Base-by-base conservation (phyloP, 2,888 invertebrate species). In the Brenthis daphne region DNA sequence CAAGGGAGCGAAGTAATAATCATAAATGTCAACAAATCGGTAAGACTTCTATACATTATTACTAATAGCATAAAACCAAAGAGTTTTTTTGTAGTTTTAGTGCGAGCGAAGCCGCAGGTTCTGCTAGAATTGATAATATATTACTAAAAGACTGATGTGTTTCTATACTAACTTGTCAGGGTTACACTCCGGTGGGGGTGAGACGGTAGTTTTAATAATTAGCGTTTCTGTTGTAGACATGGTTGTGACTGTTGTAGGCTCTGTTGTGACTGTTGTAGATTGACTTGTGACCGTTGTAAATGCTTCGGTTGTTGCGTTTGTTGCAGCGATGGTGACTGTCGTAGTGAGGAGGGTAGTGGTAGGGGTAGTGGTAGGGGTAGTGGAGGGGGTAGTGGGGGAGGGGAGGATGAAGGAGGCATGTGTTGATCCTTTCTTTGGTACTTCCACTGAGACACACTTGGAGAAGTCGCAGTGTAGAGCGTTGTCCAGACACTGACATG, bases 401-500 rank as follows among this genome's bases (percentile, higher is more conserved):
- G 73, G 72, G 16, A 74, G 50, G n/a, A 83, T 75, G 69, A 80
- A 73, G 8, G 85, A 78, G 66, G 76, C 67, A 72, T 83, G 81
- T 0, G 85, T 84, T 63, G 83, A 77, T 1, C 83, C 83, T 0
- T 73, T 67, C 0, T 64, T 24, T 0, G 81, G 79, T 1, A 78
- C 72, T 6, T 64, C 53, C n/a, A 82, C 72, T n/a, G 77, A 72
- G 8, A 84, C 76, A 74, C 95, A 95, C 2, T 85, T 83, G 24
- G 81, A 89, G 43, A 92, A 85, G 80, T 95, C 95, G 80, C 98
- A 98, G 57, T 94, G 94, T 70, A 96, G 94, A 29, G 93, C 93
- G 85, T 98, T 97, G 79, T 96, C 94, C 8, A 96, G 89, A 77
- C 98, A 98, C 77, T 97, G 97, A 79, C 98, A 98, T 14, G 94